These are phyloP conservation scores for Athrips mouffetella DNA, from an alignment of 2,888 invertebrate genomes.

Conservation along the genomic window DNA sequence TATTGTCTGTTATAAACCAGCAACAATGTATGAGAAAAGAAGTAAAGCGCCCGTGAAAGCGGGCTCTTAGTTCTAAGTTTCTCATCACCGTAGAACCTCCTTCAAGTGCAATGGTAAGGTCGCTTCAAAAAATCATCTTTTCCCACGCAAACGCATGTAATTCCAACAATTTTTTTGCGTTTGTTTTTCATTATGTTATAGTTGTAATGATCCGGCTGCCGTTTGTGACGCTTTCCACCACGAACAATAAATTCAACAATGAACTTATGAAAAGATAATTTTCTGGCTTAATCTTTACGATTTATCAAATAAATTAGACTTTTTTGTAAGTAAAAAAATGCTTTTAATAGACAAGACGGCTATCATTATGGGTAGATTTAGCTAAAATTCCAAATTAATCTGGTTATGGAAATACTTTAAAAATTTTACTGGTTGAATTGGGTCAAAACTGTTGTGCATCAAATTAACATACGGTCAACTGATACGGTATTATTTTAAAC, in stretches of 20 bases:
- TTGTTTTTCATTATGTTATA: constrained; percentile 28
- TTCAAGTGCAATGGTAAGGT: constrained; percentile 41
- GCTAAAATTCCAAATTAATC: no score
- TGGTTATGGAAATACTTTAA: no score
- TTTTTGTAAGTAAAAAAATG: no score
- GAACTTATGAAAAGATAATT: not conserved
- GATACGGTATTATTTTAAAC: no score
- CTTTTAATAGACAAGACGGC: no score
- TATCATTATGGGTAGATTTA: no score
- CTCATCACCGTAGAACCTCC: constrained; percentile 42
- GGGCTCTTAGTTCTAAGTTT: constrained; percentile 48
- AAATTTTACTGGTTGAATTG: no score
- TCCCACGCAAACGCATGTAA: constrained; percentile 41
- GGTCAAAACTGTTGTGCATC: no score
- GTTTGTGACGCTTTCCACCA: constrained; percentile 6
- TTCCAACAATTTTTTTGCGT: constrained; percentile 34
- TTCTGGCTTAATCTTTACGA: not conserved
- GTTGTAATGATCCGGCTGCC: constrained; percentile 15
- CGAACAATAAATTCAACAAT: not conserved
- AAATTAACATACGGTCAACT: no score
- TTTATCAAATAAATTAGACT: not conserved
- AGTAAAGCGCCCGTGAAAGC: constrained; percentile 58
- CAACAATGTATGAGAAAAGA: constrained; percentile 50
- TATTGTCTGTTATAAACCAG: constrained; percentile 54
- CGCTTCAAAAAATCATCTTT: constrained; percentile 40